phyloP scores from a whole-genome alignment of 2,113 vertebrate species.

The Furnarius figulus region DNA sequence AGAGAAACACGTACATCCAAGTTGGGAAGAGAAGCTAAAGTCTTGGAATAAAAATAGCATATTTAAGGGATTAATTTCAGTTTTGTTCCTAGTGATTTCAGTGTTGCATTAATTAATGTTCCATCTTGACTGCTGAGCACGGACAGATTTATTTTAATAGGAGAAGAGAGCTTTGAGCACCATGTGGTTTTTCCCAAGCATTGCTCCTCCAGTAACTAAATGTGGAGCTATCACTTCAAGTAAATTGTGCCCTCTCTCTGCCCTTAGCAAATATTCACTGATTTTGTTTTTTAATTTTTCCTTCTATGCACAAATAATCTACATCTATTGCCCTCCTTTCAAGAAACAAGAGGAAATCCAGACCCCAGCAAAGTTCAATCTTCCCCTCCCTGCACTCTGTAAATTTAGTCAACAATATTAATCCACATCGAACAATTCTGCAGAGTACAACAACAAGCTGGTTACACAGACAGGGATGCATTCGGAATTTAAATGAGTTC shows the following conservation, averaged over 20 bases:
- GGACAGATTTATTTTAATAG: slow-evolving; percentile 61
- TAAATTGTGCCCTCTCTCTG: slow-evolving; percentile 29
- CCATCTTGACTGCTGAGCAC: slow-evolving; percentile 7
- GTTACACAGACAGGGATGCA: slow-evolving; percentile 54
- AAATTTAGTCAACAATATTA: slow-evolving; percentile 66
- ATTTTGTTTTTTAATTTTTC: neutral
- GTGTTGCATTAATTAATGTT: slow-evolving; percentile 41
- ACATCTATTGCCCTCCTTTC: slow-evolving; percentile 3
- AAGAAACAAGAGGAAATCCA: slow-evolving; percentile 31
- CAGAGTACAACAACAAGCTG: slow-evolving; percentile 60
- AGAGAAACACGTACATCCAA: neutral
- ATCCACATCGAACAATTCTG: slow-evolving; percentile 63
- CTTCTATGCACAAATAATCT: slow-evolving; percentile 6
- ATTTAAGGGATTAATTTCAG: slow-evolving; percentile 50
- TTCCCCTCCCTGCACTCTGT: neutral
- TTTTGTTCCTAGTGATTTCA: slow-evolving; percentile 37
- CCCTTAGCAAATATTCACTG: slow-evolving; percentile 19
- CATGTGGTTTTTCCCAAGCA: slow-evolving; percentile 61
- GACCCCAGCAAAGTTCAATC: slow-evolving; percentile 45
- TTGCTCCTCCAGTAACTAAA: slow-evolving; percentile 47
- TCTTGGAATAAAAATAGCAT: slow-evolving; percentile 30
- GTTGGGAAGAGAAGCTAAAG: neutral
- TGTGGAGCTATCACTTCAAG: slow-evolving; percentile 39
- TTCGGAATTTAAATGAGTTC: slow-evolving; percentile 58
- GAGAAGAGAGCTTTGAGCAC: slow-evolving; percentile 49